Evolutionary conservation across 2,797 vertebrate genomes (phyloP).

Genomic region (Phyllotis vaccarum): DNA sequence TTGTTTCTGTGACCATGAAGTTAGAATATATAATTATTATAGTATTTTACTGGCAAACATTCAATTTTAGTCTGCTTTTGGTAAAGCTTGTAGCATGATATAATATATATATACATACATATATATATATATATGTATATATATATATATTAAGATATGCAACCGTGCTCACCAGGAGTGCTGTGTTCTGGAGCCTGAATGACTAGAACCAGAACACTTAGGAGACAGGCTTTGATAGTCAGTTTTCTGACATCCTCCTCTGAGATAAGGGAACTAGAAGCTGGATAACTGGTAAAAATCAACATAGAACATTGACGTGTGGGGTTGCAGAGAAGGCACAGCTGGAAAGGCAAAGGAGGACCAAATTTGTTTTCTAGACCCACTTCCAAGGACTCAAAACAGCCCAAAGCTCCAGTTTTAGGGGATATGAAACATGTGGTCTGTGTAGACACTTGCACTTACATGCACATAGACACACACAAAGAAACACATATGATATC

Average conservation of each 20-base stretch:
- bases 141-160: not conserved
- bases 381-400: not conserved
- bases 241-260: not conserved
- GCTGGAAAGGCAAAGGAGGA: not conserved
- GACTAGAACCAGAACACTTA: not conserved
- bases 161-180: not conserved
- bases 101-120: too few species aligned
- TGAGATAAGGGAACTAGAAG: slow-evolving; percentile 9
- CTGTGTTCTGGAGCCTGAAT: not conserved
- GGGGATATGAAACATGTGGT: not conserved
- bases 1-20: not conserved
- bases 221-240: not conserved
- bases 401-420: not conserved
- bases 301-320: not conserved
- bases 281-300: not conserved
- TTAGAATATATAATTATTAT: slow-evolving; percentile 4
- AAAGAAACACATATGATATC: not conserved
- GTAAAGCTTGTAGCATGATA: not conserved
- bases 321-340: not conserved
- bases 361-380: not conserved
- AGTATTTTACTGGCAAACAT: slow-evolving; percentile 44
- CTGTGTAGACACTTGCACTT: not conserved
- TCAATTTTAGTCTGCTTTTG: slow-evolving; percentile 34
- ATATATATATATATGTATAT: too few species aligned
- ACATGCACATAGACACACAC: not conserved